phyloP scores from a whole-genome alignment of 2,888 invertebrate species.

The Polymixis flavicincta region DNA sequence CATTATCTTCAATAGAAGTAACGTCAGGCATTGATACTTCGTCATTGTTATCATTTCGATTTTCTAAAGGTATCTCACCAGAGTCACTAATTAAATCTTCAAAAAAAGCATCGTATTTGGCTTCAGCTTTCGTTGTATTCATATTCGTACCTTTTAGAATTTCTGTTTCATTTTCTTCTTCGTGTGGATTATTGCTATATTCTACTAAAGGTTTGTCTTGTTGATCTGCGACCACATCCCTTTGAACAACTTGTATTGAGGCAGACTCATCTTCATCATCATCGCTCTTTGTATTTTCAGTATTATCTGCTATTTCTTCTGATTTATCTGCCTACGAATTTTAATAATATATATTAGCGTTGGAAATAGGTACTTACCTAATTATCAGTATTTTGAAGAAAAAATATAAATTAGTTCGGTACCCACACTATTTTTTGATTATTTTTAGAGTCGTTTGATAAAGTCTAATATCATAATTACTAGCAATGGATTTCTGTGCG shows the following conservation, averaged over 20 bases:
- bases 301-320: slow-evolving; percentile 10
- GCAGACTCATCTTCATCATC: slow-evolving; percentile 41
- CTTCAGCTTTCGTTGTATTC: slow-evolving; percentile 15
- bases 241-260: slow-evolving; percentile 49
- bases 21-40: not conserved
- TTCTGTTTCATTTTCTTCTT: slow-evolving; percentile 10
- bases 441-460: not conserved
- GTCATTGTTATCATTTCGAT: slow-evolving; percentile 3
- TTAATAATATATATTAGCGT: not conserved
- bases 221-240: slow-evolving; percentile 5
- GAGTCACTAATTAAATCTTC: slow-evolving; percentile 44
- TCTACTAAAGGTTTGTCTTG: slow-evolving; percentile 1
- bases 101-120: slow-evolving; percentile 34
- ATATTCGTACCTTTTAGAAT: not conserved
- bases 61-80: slow-evolving; percentile 25
- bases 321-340: slow-evolving; percentile 38
- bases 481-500: not conserved
- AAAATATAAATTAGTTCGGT: not conserved
- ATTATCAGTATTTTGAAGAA: no score
- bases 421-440: not conserved
- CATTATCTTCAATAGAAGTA: slow-evolving; percentile 5
- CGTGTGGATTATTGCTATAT: not conserved
- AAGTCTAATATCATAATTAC: not conserved
- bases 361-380: not conserved
- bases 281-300: slow-evolving; percentile 2